These are phyloP conservation scores for Standfussiana lucernea DNA, from an alignment of 2,888 invertebrate genomes.

Conservation along the genomic window DNA sequence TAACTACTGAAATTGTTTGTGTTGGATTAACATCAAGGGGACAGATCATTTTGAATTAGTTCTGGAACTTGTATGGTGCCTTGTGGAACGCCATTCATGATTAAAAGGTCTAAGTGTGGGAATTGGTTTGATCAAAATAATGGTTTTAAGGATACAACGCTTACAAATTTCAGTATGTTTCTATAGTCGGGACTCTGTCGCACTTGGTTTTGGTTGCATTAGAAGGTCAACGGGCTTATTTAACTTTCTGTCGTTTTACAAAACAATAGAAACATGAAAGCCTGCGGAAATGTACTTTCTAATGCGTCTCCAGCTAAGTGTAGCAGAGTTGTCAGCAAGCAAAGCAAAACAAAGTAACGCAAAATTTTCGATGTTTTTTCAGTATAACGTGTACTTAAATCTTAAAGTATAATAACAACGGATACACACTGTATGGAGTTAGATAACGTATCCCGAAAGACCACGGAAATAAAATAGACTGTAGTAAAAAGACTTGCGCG, in stretches of 20 bases:
- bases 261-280: not conserved
- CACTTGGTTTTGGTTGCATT: slow-evolving; percentile 41
- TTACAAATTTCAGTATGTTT: slow-evolving; percentile 56
- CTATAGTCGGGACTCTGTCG: slow-evolving; percentile 32
- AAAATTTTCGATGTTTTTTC: slow-evolving; percentile 57
- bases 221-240: not conserved
- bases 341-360: slow-evolving; percentile 25
- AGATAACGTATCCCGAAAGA: slow-evolving; percentile 87
- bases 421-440: slow-evolving; percentile 68
- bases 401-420: slow-evolving; percentile 60
- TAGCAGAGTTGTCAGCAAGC: slow-evolving; percentile 34
- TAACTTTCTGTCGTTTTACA: not conserved
- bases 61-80: slow-evolving; percentile 37
- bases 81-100: slow-evolving; percentile 37
- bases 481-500: slow-evolving; percentile 89
- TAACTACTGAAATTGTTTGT: slow-evolving; percentile 48
- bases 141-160: slow-evolving; percentile 37
- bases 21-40: slow-evolving; percentile 32
- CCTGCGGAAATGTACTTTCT: not conserved
- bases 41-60: slow-evolving; percentile 19
- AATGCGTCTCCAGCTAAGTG: slow-evolving; percentile 47
- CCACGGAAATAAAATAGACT: slow-evolving; percentile 87
- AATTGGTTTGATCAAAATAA: slow-evolving; percentile 5
- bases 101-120: slow-evolving; percentile 18
- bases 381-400: slow-evolving; percentile 68